These are phyloP conservation scores for Eidolon dupreanum DNA, from an alignment of 2,797 vertebrate genomes.

Conservation along the genomic window DNA sequence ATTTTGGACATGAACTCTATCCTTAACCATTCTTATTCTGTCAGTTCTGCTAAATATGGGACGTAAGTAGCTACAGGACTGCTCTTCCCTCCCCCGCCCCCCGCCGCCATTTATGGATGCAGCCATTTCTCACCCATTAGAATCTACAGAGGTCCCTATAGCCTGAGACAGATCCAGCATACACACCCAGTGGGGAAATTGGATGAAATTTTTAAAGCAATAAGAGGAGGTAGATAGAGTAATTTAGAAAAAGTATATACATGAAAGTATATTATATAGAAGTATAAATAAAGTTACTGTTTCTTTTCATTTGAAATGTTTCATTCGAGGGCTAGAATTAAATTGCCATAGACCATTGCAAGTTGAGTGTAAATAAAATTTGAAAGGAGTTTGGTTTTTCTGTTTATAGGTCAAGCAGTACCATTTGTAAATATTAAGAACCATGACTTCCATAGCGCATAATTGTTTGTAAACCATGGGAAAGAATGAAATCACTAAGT, in stretches of 20 bases:
- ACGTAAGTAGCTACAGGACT: not conserved
- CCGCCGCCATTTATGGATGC: not conserved
- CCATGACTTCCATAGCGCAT: not conserved
- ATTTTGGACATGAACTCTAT: not conserved
- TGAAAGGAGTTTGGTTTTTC: constrained; percentile 17
- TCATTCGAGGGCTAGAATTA: constrained; percentile 37
- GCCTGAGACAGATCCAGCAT: not conserved
- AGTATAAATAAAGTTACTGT: not conserved
- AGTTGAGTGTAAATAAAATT: constrained; percentile 36
- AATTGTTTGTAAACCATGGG: constrained; percentile 49
- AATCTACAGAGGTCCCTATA: not conserved
- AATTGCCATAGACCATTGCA: not conserved
- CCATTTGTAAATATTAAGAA: constrained; percentile 35
- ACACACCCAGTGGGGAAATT: not conserved
- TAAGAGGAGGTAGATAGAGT: not conserved
- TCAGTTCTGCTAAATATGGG: not conserved
- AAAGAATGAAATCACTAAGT: constrained; percentile 35
- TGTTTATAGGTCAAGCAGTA: constrained; percentile 14
- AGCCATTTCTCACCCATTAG: not conserved
- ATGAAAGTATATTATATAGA: not conserved
- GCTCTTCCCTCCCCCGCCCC: too few species aligned
- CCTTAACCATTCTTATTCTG: not conserved
- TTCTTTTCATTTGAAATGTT: constrained; percentile 27
- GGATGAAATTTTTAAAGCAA: not conserved
- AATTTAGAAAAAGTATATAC: constrained; percentile 38